Evolutionary conservation across 2,113 vertebrate genomes (phyloP), one percentile per base, ranked within the genome.

Genomic region (Pitta sordida): DNA sequence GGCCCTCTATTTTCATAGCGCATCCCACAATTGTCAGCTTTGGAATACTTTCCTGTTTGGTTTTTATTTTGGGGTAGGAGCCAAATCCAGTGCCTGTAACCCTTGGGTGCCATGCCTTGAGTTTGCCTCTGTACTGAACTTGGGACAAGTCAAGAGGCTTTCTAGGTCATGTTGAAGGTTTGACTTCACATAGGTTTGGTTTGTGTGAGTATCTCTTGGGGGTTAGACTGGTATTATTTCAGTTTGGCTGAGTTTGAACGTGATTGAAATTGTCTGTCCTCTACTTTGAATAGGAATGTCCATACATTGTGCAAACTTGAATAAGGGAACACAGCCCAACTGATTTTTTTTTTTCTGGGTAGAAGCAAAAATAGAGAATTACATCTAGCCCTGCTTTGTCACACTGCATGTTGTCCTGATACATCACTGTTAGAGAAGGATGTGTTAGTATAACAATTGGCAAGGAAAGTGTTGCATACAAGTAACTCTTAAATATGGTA

Each of bases 11-110:
- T 89, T 86, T 92, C 92, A 36, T 52, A 78, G 55, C 0, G 1
- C 53, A 93, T 84, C 82, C 68, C 15, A 2, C 73, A 83, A 83
- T 91, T 94, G 70, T 91, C 70, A 76, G 1, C 44, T 44, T 85
- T 76, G 82, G 67, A 90, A 44, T 7, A 7, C 62, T 87, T 94
- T 82, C 67, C 70, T 37, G 27, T 84, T 85, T 0, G 1, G 37
- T 71, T 74, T 29, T 46, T 79, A 37, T 52, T 93, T 60, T 3
- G 13, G 60, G 70, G 62, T 56, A 4, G 0, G 1, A 76, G 83
- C 80, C 83, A 86, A 62, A 18, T 44, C 10, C 74, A 21, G 36
- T 52, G 84, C 65, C 44, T 73, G 59, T 71, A 83, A 64, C 30
- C 44, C 58, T 37, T 29, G 65, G 64, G 44, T 76, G 70, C 22